Evolutionary conservation across 2,113 vertebrate species (phyloP).

Genomic region (Beaufortia kweichowensis): DNA sequence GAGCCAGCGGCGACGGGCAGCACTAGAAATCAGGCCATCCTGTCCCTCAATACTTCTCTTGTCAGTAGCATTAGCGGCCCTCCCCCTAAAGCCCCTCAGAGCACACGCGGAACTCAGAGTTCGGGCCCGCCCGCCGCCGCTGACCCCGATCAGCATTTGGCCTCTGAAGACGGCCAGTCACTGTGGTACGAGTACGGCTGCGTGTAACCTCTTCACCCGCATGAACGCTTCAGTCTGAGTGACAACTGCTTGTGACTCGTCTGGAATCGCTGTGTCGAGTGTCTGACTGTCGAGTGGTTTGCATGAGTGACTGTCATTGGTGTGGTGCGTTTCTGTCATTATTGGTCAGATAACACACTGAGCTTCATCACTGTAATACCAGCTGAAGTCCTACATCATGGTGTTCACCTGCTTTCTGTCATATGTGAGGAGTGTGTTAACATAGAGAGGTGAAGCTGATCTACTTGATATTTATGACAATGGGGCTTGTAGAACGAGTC

Average conservation of each 20-base stretch:
- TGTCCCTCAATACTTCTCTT: slow-evolving; percentile 90
- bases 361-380: not conserved
- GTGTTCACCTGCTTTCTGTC: slow-evolving; percentile 19
- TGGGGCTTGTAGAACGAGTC: slow-evolving; percentile 56
- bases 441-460: slow-evolving; percentile 8
- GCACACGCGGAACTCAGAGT: slow-evolving; percentile 55
- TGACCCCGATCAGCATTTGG: slow-evolving; percentile 70
- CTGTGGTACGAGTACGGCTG: slow-evolving; percentile 98
- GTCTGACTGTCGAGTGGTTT: slow-evolving; percentile 31
- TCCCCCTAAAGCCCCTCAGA: slow-evolving; percentile 64
- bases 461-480: slow-evolving; percentile 49
- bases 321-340: not conserved
- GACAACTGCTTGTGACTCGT: not conserved
- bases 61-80: slow-evolving; percentile 93
- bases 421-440: not conserved
- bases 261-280: not conserved
- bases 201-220: slow-evolving; percentile 74
- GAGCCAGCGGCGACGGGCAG: slow-evolving; percentile 61
- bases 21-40: slow-evolving; percentile 79
- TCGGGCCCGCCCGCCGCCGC: slow-evolving; percentile 59
- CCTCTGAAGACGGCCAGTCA: slow-evolving; percentile 88
- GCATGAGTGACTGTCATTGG: slow-evolving; percentile 24
- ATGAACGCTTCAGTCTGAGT: slow-evolving; percentile 30
- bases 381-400: not conserved
- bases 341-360: not conserved